Evolutionary conservation across 1,140 invertebrate genomes (phyloP), one percentile per base, ranked within the genome.

Genomic region (Ceratoteleas bidentatus): DNA sequence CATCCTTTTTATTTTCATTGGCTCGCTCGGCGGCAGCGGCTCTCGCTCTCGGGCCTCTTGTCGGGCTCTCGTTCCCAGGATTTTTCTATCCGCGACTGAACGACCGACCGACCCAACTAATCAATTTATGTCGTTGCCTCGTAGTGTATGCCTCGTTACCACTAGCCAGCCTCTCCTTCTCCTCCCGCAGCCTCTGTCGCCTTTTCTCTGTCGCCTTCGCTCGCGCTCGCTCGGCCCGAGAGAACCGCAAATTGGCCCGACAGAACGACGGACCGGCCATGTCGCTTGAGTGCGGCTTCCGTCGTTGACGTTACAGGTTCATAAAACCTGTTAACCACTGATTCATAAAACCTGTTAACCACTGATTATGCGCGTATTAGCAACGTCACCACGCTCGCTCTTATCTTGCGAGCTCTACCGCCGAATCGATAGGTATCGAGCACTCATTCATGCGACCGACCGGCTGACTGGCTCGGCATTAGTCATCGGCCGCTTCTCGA

Each of bases 1-100:
- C 90, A 91, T 91, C 90, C 90, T 91, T 91, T 91, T 91, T 91
- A 91, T 91, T 91, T 91, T 91, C 88, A 91, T 91, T 91, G 87
- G 86, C 87, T 88, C 85, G 82, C 84, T 86, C 83, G 84, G 82
- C 80, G 80, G 77, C 85, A 83, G 82, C 80, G 80, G 75, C 85
- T 86, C 84, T 86, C 82, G 83, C 84, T 81, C 75, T 58, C 84
- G 54, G 78, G 64, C 66, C 80, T 83, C 83, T 84, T 83, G 84
- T 85, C 81, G 87, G 88, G 88, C 76, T 88, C 86, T 90, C 88
- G 90, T 91, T 91, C 90, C 90, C 90, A 91, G 90, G 90, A 91
- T 91, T 90, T 90, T 90, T 90, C 89, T 88, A 91, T 89, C 89
- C 88, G 84, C 87, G 87, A 88, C 77, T 84, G 84, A 84, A 69